phyloP scores from a whole-genome alignment of 2,113 vertebrate genomes.

The Neodon shergylaensis region DNA sequence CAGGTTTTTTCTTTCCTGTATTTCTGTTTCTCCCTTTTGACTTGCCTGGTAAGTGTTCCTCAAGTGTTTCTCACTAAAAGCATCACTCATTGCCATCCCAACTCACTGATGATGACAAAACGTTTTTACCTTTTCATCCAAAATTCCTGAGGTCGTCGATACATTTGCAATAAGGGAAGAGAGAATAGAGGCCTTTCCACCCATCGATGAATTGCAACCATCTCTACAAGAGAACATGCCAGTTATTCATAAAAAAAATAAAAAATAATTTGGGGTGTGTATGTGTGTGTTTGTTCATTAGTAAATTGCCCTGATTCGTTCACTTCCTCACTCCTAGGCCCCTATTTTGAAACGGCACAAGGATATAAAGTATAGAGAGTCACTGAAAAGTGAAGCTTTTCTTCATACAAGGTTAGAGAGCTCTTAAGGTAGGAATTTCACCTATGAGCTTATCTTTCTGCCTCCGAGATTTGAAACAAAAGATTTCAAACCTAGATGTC shows the following conservation, averaged over 20 bases:
- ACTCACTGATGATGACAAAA: constrained; percentile 62
- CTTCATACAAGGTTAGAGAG: background rate
- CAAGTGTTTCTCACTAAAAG: constrained; percentile 69
- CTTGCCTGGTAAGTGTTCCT: constrained; percentile 22
- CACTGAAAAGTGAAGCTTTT: background rate
- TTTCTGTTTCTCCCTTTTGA: constrained; percentile 56
- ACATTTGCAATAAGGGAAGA: constrained; percentile 26
- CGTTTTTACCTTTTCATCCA: constrained; percentile 64
- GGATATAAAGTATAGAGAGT: background rate
- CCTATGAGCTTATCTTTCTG: background rate
- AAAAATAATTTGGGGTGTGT: background rate
- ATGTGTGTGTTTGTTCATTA: background rate
- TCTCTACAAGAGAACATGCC: background rate
- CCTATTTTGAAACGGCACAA: background rate
- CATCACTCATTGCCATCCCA: constrained; percentile 53
- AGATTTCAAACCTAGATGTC: background rate
- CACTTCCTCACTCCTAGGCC: background rate
- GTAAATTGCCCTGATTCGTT: background rate
- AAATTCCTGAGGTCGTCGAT: constrained; percentile 59
- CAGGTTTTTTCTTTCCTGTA: constrained; percentile 46
- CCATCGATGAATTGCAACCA: constrained; percentile 29
- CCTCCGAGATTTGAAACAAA: background rate
- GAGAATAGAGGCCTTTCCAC: constrained; percentile 26
- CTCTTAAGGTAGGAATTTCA: background rate
- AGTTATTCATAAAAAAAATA: background rate